Conservation (phyloP, 2,888 invertebrate species). For the Eustalomyia histrio region DNA sequence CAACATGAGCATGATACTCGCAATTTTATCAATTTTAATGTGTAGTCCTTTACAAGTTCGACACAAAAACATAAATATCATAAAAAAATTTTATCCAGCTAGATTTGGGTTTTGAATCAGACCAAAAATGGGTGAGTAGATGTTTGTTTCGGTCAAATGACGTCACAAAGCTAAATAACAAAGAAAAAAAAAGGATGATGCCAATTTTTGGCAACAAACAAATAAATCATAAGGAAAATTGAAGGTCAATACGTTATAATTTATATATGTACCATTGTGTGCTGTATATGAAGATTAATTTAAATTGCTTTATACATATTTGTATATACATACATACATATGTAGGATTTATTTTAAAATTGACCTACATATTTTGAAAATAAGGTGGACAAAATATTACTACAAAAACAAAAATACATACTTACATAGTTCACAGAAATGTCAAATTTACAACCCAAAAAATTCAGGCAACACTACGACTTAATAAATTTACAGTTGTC, state of each 20-base stretch:
- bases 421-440: constrained; percentile 43
- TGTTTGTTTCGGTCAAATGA: neutral
- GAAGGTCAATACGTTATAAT: constrained; percentile 26
- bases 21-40: no score
- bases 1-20: no score
- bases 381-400: neutral
- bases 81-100: no score
- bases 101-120: no score
- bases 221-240: constrained; percentile 6
- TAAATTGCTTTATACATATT: no score
- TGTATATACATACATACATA: no score
- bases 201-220: neutral
- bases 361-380: constrained; percentile 54
- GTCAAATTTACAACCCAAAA: neutral
- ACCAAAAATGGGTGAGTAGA: neutral
- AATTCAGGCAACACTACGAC: constrained; percentile 49
- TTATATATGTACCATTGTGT: neutral
- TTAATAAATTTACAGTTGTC: constrained; percentile 56
- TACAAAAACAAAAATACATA: constrained; percentile 22
- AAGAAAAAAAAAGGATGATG: neutral
- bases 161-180: neutral
- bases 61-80: no score
- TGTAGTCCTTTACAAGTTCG: no score
- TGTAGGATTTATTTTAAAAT: constrained; percentile 1
- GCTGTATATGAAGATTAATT: no score